These are phyloP conservation scores for Trichonephila clavata DNA, from an alignment of 1,140 invertebrate genomes.

Conservation along the genomic window DNA sequence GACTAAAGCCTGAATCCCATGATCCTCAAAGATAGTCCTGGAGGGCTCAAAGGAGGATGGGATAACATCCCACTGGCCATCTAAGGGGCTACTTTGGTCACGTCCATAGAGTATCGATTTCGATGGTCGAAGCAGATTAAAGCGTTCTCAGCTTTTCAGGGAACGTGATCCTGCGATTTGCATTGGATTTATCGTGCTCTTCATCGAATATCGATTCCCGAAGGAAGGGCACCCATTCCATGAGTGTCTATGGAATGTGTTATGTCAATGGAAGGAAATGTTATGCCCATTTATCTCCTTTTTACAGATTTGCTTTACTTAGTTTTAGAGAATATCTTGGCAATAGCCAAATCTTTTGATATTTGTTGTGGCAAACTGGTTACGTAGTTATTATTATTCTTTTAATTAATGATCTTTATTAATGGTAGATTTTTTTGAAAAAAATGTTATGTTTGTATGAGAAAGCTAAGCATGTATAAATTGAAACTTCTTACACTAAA, in stretches of 20 bases:
- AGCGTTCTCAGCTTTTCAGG: neutral
- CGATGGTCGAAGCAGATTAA: slow-evolving; percentile 2
- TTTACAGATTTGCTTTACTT: too few species aligned
- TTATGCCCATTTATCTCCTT: neutral
- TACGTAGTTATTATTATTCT: too few species aligned
- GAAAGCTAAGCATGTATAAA: too few species aligned
- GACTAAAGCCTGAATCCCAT: neutral
- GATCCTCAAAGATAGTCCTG: neutral
- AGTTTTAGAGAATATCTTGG: too few species aligned
- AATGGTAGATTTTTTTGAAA: too few species aligned
- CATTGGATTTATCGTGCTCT: neutral
- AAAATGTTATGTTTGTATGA: too few species aligned
- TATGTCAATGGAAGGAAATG: neutral
- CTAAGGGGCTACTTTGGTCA: neutral
- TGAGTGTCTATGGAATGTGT: neutral
- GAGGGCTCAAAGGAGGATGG: neutral
- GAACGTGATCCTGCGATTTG: neutral
- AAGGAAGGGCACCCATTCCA: neutral
- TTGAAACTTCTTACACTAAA: too few species aligned
- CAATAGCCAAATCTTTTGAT: too few species aligned
- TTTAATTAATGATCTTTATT: too few species aligned
- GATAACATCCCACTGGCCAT: neutral
- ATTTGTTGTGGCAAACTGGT: too few species aligned
- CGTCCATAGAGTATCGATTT: neutral
- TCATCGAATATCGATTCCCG: neutral